Base-by-base conservation (phyloP, 1,140 invertebrate species). In the Panulirus ornatus region DNA sequence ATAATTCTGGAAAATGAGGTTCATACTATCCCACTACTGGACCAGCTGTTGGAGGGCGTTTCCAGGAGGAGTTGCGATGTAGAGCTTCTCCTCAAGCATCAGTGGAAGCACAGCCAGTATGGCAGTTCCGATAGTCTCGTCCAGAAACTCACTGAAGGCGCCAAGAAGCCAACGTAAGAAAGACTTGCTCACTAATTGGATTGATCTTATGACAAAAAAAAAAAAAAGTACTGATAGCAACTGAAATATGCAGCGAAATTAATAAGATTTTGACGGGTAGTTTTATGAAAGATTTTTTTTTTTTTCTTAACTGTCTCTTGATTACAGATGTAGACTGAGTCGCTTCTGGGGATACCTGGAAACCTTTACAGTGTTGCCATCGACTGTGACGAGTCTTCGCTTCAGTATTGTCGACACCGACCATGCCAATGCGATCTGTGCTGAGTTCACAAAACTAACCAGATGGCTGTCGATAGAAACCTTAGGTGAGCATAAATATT, bases 1-100 rank as follows among this genome's bases (percentile, higher is more conserved):
- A 34, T 88, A 34, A 81, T 88, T n/a, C 42, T 88, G 1, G 58
- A 88, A 27, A 47, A 63, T 70, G 86, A 88, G 47, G 78, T 88
- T 16, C 38, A 30, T 11, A 71, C 70, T 34, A 66, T 81, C 51
- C 86, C 86, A 47, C 27, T 71, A 30, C 73, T 88, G 36, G 30
- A 88, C n/a, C 54, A 79, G 1, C 42, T 88, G 5, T 5, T 88
- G 16, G 54, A 81, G 0, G 14, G 44, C 6, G 51, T 88, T 38
- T 42, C 86, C 27, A 22, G 42, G 6, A 54, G 86, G 22, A 19
- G 81, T 2, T 88, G 86, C 36, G 1, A 36, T 34, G 58, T 71
- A 16, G 76, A 88, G 40, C 22, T 88, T 38, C 30, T 71, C 30
- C 58, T 88, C 8, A 79, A 63, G 16, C 75, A 88, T 36, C 86